Percentiles rank a stretch among this genome's conserved stretches.
Evolutionary conservation across 1,140 invertebrate species (phyloP).

Genomic region (Drosophila erecta): DNA sequence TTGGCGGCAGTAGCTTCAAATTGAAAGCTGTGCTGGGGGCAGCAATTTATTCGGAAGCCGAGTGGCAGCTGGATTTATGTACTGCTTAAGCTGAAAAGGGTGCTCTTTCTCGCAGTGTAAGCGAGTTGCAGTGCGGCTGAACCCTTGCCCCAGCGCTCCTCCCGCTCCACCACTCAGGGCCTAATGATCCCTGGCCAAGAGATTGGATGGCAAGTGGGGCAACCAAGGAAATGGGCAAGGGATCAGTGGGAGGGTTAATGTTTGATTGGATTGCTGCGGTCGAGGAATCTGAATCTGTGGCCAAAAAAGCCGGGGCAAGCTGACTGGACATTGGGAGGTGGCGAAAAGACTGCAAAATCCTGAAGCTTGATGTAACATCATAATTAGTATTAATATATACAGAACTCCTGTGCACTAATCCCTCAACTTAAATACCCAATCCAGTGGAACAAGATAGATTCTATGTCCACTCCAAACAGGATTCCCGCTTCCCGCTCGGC

Average conservation of each 20-base stretch:
- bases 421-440: too few species aligned
- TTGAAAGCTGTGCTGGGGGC: too few species aligned
- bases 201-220: conserved; percentile 26
- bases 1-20: too few species aligned
- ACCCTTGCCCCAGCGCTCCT: background rate
- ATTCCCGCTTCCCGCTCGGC: background rate
- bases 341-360: background rate
- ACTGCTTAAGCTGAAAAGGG: too few species aligned
- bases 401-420: too few species aligned
- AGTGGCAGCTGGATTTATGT: too few species aligned
- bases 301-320: background rate
- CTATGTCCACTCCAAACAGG: background rate
- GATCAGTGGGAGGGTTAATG: too few species aligned
- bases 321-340: background rate
- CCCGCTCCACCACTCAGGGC: conserved; percentile 1
- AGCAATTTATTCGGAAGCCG: too few species aligned
- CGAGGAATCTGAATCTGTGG: background rate
- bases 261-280: conserved; percentile 44
- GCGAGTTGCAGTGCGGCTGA: conserved; percentile 4
- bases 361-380: too few species aligned
- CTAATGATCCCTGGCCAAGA: conserved; percentile 59
- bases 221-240: background rate
- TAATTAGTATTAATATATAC: too few species aligned
- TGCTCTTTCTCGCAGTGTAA: background rate
- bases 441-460: background rate